Evolutionary conservation across 2,888 invertebrate species (phyloP).

Genomic region (Blastobasis lacticolella): DNA sequence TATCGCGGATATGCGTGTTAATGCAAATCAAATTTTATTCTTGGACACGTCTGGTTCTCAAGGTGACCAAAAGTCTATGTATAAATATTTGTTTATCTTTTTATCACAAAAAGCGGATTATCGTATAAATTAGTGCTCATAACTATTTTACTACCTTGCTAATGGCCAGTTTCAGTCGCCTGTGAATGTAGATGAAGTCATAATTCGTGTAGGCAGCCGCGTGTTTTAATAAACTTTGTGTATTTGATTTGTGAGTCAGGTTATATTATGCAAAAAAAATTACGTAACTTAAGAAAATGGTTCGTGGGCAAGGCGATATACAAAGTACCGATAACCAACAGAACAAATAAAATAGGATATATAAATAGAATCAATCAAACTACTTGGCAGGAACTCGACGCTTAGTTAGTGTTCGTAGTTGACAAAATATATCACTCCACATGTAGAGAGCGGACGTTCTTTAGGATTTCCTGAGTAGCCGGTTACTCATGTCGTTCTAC

Average conservation of each 20-base stretch:
- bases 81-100: constrained; percentile 2
- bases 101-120: background rate
- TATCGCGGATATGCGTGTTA: too few species aligned
- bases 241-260: background rate
- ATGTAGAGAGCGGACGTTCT: constrained; percentile 25
- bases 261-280: background rate
- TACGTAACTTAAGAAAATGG: too few species aligned
- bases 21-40: too few species aligned
- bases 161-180: constrained; percentile 2
- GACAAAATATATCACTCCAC: too few species aligned
- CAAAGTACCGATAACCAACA: too few species aligned
- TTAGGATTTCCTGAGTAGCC: constrained; percentile 30
- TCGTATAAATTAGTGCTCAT: constrained; percentile 1
- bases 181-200: constrained; percentile 4
- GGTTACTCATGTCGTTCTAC: background rate
- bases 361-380: too few species aligned
- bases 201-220: constrained; percentile 5
- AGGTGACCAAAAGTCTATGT: constrained; percentile 3
- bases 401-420: too few species aligned
- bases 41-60: background rate
- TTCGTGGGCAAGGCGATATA: too few species aligned
- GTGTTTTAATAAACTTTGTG: background rate
- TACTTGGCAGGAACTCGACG: too few species aligned
- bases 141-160: constrained; percentile 1
- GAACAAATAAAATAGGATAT: too few species aligned